Base-by-base conservation (phyloP, 2,888 invertebrate genomes). In the Phlogophora meticulosa region DNA sequence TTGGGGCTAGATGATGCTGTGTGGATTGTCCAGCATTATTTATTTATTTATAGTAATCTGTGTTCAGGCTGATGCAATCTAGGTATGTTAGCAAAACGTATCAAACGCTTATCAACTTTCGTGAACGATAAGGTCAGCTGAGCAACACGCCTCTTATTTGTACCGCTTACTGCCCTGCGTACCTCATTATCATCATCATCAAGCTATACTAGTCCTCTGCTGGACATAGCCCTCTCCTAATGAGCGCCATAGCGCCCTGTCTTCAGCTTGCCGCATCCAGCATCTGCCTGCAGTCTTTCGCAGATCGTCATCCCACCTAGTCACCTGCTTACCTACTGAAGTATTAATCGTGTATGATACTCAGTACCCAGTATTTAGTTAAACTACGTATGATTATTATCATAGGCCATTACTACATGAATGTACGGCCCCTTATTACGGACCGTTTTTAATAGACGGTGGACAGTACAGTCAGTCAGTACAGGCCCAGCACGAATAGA, bases 251-350 rank as follows among this genome's bases (percentile, higher is more conserved):
- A n/a, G n/a, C n/a, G n/a, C n/a, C n/a, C n/a, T n/a, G n/a, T n/a
- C n/a, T n/a, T n/a, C n/a, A n/a, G n/a, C n/a, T n/a, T n/a, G n/a
- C n/a, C n/a, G n/a, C n/a, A n/a, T n/a, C n/a, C n/a, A n/a, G n/a
- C n/a, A n/a, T n/a, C n/a, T n/a, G n/a, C n/a, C n/a, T n/a, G n/a
- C n/a, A n/a, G n/a, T n/a, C n/a, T n/a, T n/a, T n/a, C n/a, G n/a
- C n/a, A n/a, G n/a, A n/a, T n/a, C n/a, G n/a, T n/a, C n/a, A n/a
- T n/a, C n/a, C n/a, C n/a, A n/a, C n/a, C n/a, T n/a, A n/a, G n/a
- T n/a, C n/a, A n/a, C n/a, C n/a, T n/a, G n/a, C n/a, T 78, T 73
- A 63, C 62, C 64, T 59, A 73, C 56, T 63, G 13, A 45, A 11
- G 52, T 53, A 45, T 36, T 10, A 17, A 53, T 40, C 40, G 57